phyloP scores from a whole-genome alignment of 2,113 vertebrate genomes.

The Acrocephalus arundinaceus region DNA sequence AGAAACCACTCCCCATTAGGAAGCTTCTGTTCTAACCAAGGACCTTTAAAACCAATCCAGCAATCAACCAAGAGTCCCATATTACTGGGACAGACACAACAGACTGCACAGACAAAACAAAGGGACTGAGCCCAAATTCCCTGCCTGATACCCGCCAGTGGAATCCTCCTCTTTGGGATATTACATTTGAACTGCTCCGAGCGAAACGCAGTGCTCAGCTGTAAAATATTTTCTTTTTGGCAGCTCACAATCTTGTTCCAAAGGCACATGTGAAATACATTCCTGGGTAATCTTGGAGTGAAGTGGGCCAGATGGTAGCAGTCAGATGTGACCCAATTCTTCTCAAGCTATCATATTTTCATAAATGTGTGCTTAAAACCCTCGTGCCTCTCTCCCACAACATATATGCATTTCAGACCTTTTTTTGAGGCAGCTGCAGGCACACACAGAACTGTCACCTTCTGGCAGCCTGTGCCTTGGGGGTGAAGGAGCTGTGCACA shows the following conservation, averaged over 20 bases:
- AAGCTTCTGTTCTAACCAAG: background rate
- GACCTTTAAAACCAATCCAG: background rate
- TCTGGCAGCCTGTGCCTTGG: background rate
- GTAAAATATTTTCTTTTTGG: constrained; percentile 70
- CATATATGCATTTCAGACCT: background rate
- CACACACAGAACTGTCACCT: background rate
- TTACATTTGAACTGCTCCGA: constrained; percentile 6
- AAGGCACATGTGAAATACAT: constrained; percentile 71
- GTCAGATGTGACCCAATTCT: constrained; percentile 70
- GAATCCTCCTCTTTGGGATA: constrained; percentile 13
- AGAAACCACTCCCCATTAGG: background rate
- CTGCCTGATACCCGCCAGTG: background rate
- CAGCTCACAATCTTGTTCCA: constrained; percentile 61
- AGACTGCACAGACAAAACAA: background rate
- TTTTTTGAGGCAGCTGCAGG: background rate
- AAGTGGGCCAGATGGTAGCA: constrained; percentile 73
- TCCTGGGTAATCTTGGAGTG: constrained; percentile 67
- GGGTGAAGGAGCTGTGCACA: background rate
- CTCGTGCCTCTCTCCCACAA: background rate
- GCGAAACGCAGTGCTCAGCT: constrained; percentile 14
- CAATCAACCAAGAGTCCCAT: background rate
- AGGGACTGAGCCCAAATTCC: background rate
- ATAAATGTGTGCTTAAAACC: constrained; percentile 16
- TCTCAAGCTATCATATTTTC: constrained; percentile 55
- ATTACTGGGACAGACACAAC: too few species aligned